Conservation (phyloP, 2,797 vertebrate species). For the Rhodeus uyekii region DNA sequence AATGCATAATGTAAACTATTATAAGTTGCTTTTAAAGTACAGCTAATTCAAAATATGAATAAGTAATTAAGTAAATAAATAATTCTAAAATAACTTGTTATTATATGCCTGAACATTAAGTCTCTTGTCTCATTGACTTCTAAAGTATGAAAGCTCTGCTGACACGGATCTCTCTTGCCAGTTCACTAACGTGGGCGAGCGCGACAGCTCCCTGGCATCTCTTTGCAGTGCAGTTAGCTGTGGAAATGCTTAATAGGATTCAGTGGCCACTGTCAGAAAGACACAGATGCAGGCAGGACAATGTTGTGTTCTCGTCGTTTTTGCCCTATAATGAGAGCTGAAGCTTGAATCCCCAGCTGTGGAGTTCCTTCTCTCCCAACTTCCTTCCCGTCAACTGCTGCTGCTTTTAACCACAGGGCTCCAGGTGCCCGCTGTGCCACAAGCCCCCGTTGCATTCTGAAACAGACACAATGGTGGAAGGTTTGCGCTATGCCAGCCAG, state of each 20-base stretch:
- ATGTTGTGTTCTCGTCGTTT: neutral
- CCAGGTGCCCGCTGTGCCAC: neutral
- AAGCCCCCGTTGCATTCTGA: neutral
- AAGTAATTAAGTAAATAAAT: neutral
- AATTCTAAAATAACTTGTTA: conserved; percentile 4
- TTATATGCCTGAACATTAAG: conserved; percentile 1
- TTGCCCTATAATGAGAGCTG: conserved; percentile 20
- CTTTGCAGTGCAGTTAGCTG: conserved; percentile 11
- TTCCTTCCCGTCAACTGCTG: conserved; percentile 20
- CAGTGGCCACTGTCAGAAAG: conserved; percentile 27
- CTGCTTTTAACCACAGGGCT: conserved; percentile 37
- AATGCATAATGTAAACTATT: too few species aligned
- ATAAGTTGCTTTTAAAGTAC: neutral
- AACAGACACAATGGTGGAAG: conserved; percentile 3
- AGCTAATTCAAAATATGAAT: neutral
- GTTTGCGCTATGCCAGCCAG: conserved; percentile 20
- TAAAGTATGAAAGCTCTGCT: neutral
- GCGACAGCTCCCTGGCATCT: conserved; percentile 6
- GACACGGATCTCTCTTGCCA: neutral
- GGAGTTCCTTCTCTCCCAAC: conserved; percentile 26
- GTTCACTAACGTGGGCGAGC: neutral
- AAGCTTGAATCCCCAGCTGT: conserved; percentile 43
- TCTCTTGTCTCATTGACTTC: neutral
- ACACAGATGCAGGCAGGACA: conserved; percentile 24
- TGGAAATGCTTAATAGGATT: conserved; percentile 17